These are phyloP conservation scores for Zhengitettix transpicula DNA, from an alignment of 2,888 invertebrate genomes.

Conservation along the genomic window DNA sequence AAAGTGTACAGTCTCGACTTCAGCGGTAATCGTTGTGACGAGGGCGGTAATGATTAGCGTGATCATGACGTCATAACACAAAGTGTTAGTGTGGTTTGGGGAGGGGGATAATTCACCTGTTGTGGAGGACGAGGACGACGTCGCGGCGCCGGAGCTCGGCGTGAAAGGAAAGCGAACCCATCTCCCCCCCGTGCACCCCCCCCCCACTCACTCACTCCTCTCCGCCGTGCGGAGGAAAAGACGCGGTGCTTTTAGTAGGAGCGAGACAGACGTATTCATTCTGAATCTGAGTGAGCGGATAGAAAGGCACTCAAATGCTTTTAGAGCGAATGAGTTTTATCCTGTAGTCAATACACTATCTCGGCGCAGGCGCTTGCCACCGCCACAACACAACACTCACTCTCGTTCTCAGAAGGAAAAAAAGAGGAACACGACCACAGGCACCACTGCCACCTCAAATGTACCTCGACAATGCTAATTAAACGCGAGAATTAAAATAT, in stretches of 20 bases:
- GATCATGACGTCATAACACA: too few relatives aligned
- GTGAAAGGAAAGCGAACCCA: neutral
- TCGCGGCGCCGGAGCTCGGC: neutral
- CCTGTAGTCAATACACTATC: conserved; percentile 19
- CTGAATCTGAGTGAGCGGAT: conserved; percentile 13
- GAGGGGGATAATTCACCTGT: neutral
- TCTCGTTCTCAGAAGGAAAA: too few relatives aligned
- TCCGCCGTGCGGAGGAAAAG: neutral
- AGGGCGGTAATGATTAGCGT: too few relatives aligned
- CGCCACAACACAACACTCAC: too few relatives aligned
- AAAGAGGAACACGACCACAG: too few relatives aligned
- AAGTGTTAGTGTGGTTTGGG: neutral
- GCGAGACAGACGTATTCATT: conserved; percentile 12
- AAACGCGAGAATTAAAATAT: too few relatives aligned
- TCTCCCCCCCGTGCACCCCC: neutral
- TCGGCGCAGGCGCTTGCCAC: neutral
- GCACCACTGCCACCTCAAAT: too few relatives aligned
- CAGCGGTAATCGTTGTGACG: too few relatives aligned
- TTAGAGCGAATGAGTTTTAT: conserved; percentile 25
- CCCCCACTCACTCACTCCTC: neutral
- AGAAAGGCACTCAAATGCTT: conserved; percentile 23
- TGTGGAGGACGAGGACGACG: neutral
- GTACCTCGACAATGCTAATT: too few relatives aligned
- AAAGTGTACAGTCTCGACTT: too few relatives aligned
- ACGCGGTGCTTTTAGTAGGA: conserved; percentile 10